Percentiles rank a stretch among this genome's conserved stretches.
Evolutionary conservation across 2,797 vertebrate genomes (phyloP).

Genomic region (Mus spretus): DNA sequence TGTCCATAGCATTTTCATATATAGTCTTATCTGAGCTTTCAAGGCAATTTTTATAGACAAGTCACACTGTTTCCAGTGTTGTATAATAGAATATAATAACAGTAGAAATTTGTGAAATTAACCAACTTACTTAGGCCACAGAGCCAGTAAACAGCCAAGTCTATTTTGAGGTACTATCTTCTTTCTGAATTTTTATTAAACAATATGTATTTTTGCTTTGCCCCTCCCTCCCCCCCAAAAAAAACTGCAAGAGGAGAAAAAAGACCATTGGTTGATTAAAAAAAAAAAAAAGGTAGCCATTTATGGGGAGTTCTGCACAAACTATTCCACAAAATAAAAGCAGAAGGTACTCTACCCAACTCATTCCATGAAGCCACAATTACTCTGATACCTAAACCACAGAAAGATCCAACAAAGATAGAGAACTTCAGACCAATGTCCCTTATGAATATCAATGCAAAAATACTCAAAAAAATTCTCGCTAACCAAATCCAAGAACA

Average conservation of each 20-base stretch:
- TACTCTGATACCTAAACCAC: too few species aligned
- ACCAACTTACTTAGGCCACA: neutral
- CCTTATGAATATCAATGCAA: too few species aligned
- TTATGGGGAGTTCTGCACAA: neutral
- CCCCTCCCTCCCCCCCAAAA: neutral
- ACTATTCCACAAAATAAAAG: too few species aligned
- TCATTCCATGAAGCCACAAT: too few species aligned
- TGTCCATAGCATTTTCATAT: neutral
- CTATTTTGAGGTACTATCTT: neutral
- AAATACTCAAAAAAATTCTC: too few species aligned
- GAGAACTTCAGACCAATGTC: too few species aligned
- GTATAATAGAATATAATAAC: neutral
- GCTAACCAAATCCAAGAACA: too few species aligned
- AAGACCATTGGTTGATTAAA: neutral
- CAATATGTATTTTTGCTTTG: neutral
- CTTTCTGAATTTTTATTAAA: conserved; percentile 18
- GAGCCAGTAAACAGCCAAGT: neutral
- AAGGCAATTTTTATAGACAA: neutral
- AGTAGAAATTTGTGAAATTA: neutral
- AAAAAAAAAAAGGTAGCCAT: neutral
- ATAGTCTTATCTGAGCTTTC: neutral
- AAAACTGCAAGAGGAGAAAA: neutral
- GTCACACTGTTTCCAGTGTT: neutral
- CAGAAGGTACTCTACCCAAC: too few species aligned
- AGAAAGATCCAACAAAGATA: too few species aligned